Percentiles rank a stretch among this genome's conserved stretches.
Evolutionary conservation across 2,113 vertebrate genomes (phyloP).

Genomic region (Chitala chitala): DNA sequence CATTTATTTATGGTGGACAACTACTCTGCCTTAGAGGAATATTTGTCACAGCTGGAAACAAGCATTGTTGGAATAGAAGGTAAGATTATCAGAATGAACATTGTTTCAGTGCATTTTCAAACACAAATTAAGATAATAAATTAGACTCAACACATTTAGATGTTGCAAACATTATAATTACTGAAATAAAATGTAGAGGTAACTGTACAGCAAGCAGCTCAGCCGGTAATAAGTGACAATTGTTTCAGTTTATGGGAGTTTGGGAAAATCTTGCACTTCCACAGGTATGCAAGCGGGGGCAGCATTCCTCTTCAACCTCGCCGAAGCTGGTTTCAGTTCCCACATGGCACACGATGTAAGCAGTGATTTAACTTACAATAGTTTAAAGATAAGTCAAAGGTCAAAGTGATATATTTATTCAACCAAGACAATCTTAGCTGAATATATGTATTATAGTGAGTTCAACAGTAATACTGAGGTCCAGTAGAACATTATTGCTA

Average conservation of each 20-base stretch:
- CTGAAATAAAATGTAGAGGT: not conserved
- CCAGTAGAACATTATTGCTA: too few relatives aligned
- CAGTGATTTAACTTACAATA: not conserved
- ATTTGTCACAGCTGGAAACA: slow-evolving; percentile 55
- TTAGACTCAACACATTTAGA: too few relatives aligned
- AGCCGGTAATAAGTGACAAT: not conserved
- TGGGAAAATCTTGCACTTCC: not conserved
- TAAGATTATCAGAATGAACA: slow-evolving; percentile 27
- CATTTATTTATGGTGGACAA: slow-evolving; percentile 61
- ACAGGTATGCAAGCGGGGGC: slow-evolving; percentile 56
- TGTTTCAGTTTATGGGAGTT: not conserved
- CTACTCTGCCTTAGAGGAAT: slow-evolving; percentile 55
- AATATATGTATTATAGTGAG: too few relatives aligned
- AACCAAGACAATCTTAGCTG: too few relatives aligned
- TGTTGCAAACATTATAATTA: too few relatives aligned
- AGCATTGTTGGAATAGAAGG: slow-evolving; percentile 63
- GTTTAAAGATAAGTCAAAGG: too few relatives aligned
- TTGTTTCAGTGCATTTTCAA: too few relatives aligned
- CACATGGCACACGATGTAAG: slow-evolving; percentile 57
- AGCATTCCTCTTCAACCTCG: slow-evolving; percentile 57
- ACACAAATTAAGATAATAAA: too few relatives aligned
- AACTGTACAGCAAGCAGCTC: not conserved
- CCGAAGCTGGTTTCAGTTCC: slow-evolving; percentile 64
- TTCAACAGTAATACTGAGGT: not conserved
- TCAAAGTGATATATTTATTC: too few relatives aligned